These are phyloP conservation scores for Myiotriccus ornatus DNA, from an alignment of 2,797 vertebrate species.

Conservation along the genomic window DNA sequence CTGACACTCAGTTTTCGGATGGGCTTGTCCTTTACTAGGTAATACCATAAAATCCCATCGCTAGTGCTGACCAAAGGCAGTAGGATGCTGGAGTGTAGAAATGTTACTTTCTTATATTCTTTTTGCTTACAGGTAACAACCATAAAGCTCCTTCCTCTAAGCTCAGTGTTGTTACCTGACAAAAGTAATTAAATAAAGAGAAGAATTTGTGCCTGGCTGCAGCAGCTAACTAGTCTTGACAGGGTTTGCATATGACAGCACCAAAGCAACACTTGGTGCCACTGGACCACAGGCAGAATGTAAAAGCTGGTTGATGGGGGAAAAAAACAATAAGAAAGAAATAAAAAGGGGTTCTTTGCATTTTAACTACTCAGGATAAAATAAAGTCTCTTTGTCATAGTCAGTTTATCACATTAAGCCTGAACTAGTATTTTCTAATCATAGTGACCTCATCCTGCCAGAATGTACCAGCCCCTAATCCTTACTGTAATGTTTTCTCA, in stretches of 20 bases:
- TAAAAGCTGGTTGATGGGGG: neutral
- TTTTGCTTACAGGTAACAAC: neutral
- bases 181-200: neutral
- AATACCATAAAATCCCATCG: accelerated
- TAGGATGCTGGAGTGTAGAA: neutral
- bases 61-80: neutral
- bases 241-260: neutral
- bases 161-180: neutral
- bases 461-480: conserved; percentile 85
- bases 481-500: conserved; percentile 90
- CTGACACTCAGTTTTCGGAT: neutral
- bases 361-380: conserved; percentile 58
- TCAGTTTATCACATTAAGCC: conserved; percentile 70
- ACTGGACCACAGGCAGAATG: neutral
- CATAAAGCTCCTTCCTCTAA: neutral
- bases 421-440: conserved; percentile 77
- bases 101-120: neutral
- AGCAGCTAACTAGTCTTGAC: neutral
- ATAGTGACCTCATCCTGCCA: conserved; percentile 76
- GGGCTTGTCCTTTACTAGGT: neutral
- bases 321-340: neutral
- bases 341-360: neutral
- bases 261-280: neutral
- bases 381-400: conserved; percentile 66
- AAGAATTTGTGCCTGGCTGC: neutral